A percentile compares a stretch with the other conserved stretches of the same genome.
phyloP scores from a whole-genome alignment of 1,140 invertebrate genomes.

The Nephotettix cincticeps region DNA sequence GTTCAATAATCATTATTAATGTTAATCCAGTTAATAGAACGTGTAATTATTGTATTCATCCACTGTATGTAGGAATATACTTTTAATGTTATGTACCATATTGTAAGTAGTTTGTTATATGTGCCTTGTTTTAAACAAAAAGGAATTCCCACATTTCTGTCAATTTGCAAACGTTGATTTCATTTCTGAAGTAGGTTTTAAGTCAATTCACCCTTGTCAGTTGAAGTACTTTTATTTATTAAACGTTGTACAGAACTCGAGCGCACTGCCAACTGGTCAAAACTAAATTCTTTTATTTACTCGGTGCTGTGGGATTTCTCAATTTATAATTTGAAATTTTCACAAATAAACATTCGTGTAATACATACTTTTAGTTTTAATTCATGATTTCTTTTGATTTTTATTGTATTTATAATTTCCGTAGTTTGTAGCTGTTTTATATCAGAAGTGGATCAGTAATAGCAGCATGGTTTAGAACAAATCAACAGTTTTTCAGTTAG shows the following conservation, averaged over 20 bases:
- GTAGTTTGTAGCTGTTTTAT: constrained; percentile 18
- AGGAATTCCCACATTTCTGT: constrained; percentile 16
- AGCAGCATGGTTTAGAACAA: constrained; percentile 10
- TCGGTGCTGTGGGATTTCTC: constrained; percentile 15
- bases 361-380: constrained; percentile 14
- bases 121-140: constrained; percentile 37
- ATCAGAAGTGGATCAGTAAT: constrained; percentile 5
- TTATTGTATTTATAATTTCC: constrained; percentile 9
- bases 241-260: constrained; percentile 7
- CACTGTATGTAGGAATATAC: constrained; percentile 33
- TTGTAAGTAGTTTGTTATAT: constrained; percentile 39
- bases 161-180: neutral
- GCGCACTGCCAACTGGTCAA: constrained; percentile 5
- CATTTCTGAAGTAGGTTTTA: neutral
- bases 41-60: constrained; percentile 28
- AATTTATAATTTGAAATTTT: neutral
- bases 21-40: constrained; percentile 20
- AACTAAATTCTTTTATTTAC: neutral
- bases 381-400: constrained; percentile 5
- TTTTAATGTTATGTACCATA: constrained; percentile 36
- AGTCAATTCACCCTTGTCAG: neutral
- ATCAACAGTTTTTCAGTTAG: neutral
- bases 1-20: constrained; percentile 19
- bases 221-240: constrained; percentile 10
- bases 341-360: neutral